Percentiles rank a stretch among this genome's conserved stretches.
Conservation (phyloP, 2,113 vertebrate genomes). For the Ondatra zibethicus region DNA sequence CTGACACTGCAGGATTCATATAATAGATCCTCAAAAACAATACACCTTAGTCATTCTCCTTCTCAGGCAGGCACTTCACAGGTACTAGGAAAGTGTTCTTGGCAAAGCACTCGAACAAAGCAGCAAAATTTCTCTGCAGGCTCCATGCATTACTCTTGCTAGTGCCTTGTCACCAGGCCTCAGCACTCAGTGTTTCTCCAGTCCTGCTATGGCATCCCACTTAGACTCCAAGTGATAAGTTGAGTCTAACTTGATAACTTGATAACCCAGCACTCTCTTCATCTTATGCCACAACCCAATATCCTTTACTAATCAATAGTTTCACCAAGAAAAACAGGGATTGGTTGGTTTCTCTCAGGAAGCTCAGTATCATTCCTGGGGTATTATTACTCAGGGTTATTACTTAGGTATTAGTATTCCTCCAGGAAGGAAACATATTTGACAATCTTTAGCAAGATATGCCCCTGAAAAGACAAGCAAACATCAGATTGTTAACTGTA, state of each 20-base stretch:
- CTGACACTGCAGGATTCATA: constrained; percentile 62
- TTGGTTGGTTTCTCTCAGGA: not conserved
- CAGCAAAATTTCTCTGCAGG: not conserved
- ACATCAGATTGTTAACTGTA: not conserved
- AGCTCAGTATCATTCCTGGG: not conserved
- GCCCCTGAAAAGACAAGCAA: not conserved
- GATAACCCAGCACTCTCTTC: not conserved
- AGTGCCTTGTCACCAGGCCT: not conserved
- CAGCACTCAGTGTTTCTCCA: not conserved
- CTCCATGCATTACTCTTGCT: not conserved
- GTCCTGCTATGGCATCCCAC: not conserved
- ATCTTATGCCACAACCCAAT: not conserved
- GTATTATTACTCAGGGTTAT: not conserved
- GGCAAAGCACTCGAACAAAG: constrained; percentile 39
- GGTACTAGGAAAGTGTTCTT: constrained; percentile 12
- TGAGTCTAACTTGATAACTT: not conserved
- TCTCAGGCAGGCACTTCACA: not conserved
- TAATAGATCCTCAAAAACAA: constrained; percentile 64
- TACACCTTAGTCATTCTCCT: constrained; percentile 33
- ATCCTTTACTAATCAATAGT: constrained; percentile 37
- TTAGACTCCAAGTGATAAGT: not conserved
- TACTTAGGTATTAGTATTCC: not conserved
- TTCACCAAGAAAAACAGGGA: constrained; percentile 13
- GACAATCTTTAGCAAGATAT: not conserved
- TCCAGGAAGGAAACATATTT: not conserved